Base-by-base conservation (phyloP, 2,113 vertebrate genomes). In the Chlorodrepanis virens region DNA sequence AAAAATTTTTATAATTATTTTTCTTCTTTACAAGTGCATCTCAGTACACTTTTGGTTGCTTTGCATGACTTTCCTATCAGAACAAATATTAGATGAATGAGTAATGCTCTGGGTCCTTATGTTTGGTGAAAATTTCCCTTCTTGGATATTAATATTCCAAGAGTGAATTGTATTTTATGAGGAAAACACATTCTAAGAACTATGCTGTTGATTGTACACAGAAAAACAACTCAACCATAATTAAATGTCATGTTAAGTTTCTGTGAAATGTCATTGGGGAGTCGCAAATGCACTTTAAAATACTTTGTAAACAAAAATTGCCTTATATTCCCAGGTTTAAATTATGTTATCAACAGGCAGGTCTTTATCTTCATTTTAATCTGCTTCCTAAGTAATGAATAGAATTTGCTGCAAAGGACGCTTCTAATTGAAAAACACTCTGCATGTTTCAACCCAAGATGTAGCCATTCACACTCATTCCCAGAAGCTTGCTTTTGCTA, bases 211-310 rank as follows among this genome's bases (percentile, higher is more conserved):
- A 95, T 95, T 95, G 78, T 95, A 88, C 82, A 91, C 44, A 92
- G 94, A 87, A 94, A 96, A 94, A 89, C 68, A 95, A 96, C 92
- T 96, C 80, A 97, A n/a, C 64, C 77, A n/a, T 94, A 96, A 95
- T 96, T 95, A 95, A 96, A 96, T 90, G 68, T 74, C 78, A 68
- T 53, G 33, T 79, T 96, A 87, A 91, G 71, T 82, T 97, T 92
- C 53, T 23, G 87, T 94, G 83, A 92, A 97, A 95, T 95, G 81
- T 90, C 92, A 88, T 50, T 65, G 44, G 75, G 68, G 80, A 93
- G 81, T 83, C 64, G 83, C 25, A 91, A 88, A 92, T 27, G 40
- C 37, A 31, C 24, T 86, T 92, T 53, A 70, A 81, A 90, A 80
- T 77, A 49, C 61, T 88, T 76, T 88, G 60, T 71, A 96, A 97